Percentiles rank a stretch among this genome's conserved stretches.
Evolutionary conservation across 2,888 invertebrate genomes (phyloP).

Genomic region (Zonitis immaculata): DNA sequence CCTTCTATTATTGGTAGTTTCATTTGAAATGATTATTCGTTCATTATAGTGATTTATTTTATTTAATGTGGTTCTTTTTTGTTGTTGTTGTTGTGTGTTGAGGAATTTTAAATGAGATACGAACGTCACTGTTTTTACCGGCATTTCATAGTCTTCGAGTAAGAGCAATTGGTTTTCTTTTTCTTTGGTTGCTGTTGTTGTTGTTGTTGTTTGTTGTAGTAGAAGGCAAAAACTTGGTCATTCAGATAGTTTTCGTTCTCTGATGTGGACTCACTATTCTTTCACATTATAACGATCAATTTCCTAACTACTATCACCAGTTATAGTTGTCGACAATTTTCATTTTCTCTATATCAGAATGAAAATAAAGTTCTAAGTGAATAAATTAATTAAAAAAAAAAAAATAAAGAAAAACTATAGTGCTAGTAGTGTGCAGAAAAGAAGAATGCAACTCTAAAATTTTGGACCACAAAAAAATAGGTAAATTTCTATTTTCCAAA

Average conservation of each 20-base stretch:
- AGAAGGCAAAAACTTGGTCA: slow-evolving; percentile 23
- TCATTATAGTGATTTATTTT: too few relatives aligned
- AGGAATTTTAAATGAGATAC: too few relatives aligned
- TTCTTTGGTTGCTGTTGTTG: too few relatives aligned
- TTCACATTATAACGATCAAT: slow-evolving; percentile 4
- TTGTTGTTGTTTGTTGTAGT: slow-evolving; percentile 1
- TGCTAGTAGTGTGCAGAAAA: too few relatives aligned
- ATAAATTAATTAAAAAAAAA: too few relatives aligned
- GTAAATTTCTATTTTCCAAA: not conserved
- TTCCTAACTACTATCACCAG: not conserved
- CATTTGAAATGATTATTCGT: too few relatives aligned
- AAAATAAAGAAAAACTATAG: too few relatives aligned
- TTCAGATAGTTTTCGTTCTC: slow-evolving; percentile 28
- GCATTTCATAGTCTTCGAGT: slow-evolving; percentile 9
- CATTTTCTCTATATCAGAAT: too few relatives aligned
- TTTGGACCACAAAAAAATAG: not conserved
- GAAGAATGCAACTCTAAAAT: not conserved
- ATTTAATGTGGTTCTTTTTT: too few relatives aligned
- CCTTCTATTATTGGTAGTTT: too few relatives aligned
- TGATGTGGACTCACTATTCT: slow-evolving; percentile 26
- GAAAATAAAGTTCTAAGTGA: too few relatives aligned
- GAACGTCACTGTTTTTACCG: slow-evolving; percentile 21
- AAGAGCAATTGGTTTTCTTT: slow-evolving; percentile 8
- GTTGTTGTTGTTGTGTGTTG: too few relatives aligned
- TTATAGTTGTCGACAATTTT: not conserved